A percentile compares a stretch with the other conserved stretches of the same genome.
These are phyloP conservation scores for Rachycentron canadum DNA, from an alignment of 2,797 vertebrate species.

Conservation along the genomic window DNA sequence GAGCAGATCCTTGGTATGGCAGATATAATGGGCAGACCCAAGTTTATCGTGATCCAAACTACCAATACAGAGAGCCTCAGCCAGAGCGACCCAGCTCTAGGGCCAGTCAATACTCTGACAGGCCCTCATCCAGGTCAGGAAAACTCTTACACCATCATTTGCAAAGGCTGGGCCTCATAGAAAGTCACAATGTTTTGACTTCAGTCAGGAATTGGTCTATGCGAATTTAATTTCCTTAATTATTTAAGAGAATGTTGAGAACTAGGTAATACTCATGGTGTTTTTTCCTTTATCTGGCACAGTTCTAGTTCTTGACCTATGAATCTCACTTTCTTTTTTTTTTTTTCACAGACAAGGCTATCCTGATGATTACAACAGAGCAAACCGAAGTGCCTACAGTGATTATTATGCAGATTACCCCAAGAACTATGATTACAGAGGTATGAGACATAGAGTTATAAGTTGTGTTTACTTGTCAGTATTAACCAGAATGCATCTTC, in stretches of 20 bases:
- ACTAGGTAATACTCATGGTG: neutral
- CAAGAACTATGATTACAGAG: slow-evolving; percentile 90
- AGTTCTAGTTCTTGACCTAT: neutral
- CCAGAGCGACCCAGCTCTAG: slow-evolving; percentile 94
- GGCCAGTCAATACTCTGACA: slow-evolving; percentile 94
- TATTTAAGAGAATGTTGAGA: neutral
- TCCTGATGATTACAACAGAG: slow-evolving; percentile 87
- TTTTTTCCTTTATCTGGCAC: neutral
- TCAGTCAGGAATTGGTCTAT: neutral
- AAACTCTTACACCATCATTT: neutral
- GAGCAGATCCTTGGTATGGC: slow-evolving; percentile 88
- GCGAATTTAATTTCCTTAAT: neutral
- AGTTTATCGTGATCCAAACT: slow-evolving; percentile 85
- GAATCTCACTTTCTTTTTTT: slow-evolving; percentile 44
- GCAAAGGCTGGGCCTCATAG: neutral
- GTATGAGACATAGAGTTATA: slow-evolving; percentile 71
- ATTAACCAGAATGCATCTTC: neutral
- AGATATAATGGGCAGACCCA: slow-evolving; percentile 83
- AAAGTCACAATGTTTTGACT: neutral
- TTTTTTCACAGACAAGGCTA: slow-evolving; percentile 88
- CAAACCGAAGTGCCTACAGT: slow-evolving; percentile 90
- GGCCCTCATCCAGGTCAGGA: slow-evolving; percentile 90
- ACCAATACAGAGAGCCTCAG: slow-evolving; percentile 86
- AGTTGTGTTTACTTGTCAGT: neutral
- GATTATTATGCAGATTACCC: slow-evolving; percentile 92